Evolutionary conservation across 2,888 invertebrate species (phyloP).

Genomic region (Lysandra coridon): DNA sequence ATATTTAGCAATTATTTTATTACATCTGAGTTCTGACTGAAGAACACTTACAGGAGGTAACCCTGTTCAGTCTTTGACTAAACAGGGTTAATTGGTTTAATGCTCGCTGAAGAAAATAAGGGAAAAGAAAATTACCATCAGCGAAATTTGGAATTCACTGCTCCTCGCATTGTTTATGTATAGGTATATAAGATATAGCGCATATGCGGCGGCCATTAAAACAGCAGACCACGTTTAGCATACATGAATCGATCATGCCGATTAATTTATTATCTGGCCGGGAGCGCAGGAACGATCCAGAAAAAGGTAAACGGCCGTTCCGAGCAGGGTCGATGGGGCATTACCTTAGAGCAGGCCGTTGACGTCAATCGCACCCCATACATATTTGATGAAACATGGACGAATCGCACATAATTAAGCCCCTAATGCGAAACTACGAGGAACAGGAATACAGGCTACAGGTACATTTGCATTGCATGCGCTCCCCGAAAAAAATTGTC

Average conservation of each 20-base stretch:
- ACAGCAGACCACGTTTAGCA: constrained; percentile 39
- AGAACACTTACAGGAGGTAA: no score
- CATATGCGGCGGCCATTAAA: constrained; percentile 16
- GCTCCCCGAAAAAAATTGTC: not conserved
- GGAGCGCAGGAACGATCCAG: constrained; percentile 43
- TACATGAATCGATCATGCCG: constrained; percentile 41
- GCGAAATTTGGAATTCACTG: not conserved
- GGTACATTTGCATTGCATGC: constrained; percentile 42
- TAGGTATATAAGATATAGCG: not conserved
- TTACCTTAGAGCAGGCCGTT: constrained; percentile 37
- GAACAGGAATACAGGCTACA: constrained; percentile 26
- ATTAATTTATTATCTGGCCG: constrained; percentile 43
- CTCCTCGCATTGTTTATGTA: not conserved
- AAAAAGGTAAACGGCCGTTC: constrained; percentile 48
- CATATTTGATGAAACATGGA: constrained; percentile 45
- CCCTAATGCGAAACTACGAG: constrained; percentile 41
- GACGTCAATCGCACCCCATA: constrained; percentile 49
- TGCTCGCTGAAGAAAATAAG: not conserved
- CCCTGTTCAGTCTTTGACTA: not conserved
- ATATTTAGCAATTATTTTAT: not conserved
- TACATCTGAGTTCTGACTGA: not conserved
- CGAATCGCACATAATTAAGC: constrained; percentile 44
- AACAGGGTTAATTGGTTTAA: not conserved
- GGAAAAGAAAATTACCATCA: not conserved
- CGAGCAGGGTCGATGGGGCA: constrained; percentile 36